Evolutionary conservation across 2,113 vertebrate species (phyloP), one percentile per base, ranked within the genome.

Genomic region (Chloebia gouldiae): DNA sequence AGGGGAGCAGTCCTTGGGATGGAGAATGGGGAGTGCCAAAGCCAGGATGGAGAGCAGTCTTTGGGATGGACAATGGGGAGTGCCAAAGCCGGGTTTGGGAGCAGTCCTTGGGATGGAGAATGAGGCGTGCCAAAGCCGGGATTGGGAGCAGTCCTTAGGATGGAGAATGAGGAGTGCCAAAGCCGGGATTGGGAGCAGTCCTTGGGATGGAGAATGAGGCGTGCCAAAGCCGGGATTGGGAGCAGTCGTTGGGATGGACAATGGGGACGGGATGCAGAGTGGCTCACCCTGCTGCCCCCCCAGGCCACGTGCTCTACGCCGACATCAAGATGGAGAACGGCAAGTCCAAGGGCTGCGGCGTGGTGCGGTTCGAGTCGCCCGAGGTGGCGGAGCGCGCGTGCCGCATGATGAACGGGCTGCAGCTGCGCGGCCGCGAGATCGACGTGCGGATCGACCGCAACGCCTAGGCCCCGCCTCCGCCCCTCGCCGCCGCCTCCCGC

Each of bases 321-420:
- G 99, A 99, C 89, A 99, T 99, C 86, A 99, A 99, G 97, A 99
- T 99, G 98, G 99, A 99, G 96, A 99, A 99, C 4, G 99, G 99
- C 30, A 99, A 99, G 86, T 99, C 99, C n/a, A 99, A 99, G 97
- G 99, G 99, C 42, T 99, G 99, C 31, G 99, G 99, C 2, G 99
- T 99, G 93, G 99, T 99, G 54, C 97, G 99, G 47, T 99, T 99
- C 22, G 99, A 99, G 95, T 99, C 97, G 12, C 99, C 99, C 1
- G 99, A 99, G 94, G 99, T 99, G 22, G 99, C 99, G 0, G 99
- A 99, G 94, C 94, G 99, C 2, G 99, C 99, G 64, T 99, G 99
- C 94, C 98, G 98, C 42, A 99, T 99, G 98, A 99, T 99, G 99
- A 99, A 99, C 7, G 99, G 99, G 37, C 98, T 98, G 78, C 98